Evolutionary conservation across 2,888 invertebrate species (phyloP).

Genomic region (Rutpela maculata): DNA sequence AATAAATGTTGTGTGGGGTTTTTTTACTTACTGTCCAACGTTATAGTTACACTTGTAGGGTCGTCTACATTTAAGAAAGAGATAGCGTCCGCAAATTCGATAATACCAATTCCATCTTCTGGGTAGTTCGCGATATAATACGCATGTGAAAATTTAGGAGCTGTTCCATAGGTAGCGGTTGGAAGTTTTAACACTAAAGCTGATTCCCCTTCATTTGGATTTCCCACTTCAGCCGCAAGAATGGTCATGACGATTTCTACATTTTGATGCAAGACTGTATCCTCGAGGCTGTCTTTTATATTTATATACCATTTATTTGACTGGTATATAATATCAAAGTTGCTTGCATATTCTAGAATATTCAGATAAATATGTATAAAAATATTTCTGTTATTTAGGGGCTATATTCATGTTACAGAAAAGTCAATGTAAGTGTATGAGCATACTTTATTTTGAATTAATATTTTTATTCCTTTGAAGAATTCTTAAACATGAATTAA

Average conservation of each 20-base stretch:
- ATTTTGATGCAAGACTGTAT: conserved; percentile 26
- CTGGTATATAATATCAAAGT: conserved; percentile 15
- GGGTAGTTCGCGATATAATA: conserved; percentile 43
- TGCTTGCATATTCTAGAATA: conserved; percentile 17
- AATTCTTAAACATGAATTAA: background rate
- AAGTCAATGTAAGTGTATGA: background rate
- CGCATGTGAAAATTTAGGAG: conserved; percentile 31
- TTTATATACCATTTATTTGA: conserved; percentile 43
- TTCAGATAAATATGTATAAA: conserved; percentile 21
- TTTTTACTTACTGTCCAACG: conserved; percentile 41
- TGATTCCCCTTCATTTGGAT: conserved; percentile 20
- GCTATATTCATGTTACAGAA: too few relatives aligned
- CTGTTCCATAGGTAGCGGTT: background rate
- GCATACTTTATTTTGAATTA: background rate
- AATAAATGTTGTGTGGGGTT: too few relatives aligned
- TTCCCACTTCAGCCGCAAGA: conserved; percentile 28
- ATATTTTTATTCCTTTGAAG: too few relatives aligned
- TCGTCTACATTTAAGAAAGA: conserved; percentile 39
- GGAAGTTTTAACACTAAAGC: conserved; percentile 36
- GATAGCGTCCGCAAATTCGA: conserved; percentile 31
- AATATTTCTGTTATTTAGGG: background rate
- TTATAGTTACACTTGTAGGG: conserved; percentile 17
- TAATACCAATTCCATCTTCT: conserved; percentile 1
- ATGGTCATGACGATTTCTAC: conserved; percentile 18
- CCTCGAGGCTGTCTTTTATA: conserved; percentile 39